These are phyloP conservation scores for Holocentrus rufus DNA, from an alignment of 2,797 vertebrate species.

Conservation along the genomic window DNA sequence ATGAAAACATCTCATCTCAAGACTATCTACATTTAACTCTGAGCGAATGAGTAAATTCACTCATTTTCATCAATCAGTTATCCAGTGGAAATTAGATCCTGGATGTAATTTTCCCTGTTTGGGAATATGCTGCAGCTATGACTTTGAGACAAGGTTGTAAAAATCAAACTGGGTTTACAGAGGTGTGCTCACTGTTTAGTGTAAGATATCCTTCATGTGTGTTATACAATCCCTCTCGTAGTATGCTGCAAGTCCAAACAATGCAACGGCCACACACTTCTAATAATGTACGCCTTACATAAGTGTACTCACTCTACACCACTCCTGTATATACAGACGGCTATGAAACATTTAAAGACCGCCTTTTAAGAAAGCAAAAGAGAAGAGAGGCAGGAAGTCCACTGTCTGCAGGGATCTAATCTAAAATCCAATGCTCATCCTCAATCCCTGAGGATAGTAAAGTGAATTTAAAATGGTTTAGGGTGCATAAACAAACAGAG, in stretches of 20 bases:
- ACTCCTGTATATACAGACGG: neutral
- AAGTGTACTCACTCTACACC: neutral
- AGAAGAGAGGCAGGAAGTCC: neutral
- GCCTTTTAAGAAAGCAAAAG: slow-evolving; percentile 8
- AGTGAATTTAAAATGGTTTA: slow-evolving; percentile 1
- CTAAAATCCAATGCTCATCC: neutral
- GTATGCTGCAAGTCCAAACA: neutral
- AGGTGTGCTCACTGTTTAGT: neutral
- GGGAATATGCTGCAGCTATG: neutral
- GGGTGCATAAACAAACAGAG: slow-evolving; percentile 6
- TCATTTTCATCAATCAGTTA: no score
- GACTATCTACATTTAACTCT: neutral
- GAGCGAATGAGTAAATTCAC: neutral
- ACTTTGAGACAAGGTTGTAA: neutral
- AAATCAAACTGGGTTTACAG: neutral
- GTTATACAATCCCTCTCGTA: slow-evolving; percentile 11
- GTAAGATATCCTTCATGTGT: neutral
- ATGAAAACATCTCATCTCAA: slow-evolving; percentile 8
- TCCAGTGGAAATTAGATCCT: neutral
- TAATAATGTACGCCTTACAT: neutral
- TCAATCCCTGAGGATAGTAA: neutral
- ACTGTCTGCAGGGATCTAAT: neutral
- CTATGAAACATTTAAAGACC: slow-evolving; percentile 31
- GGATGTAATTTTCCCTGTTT: neutral
- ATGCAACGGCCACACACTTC: neutral